Percentiles rank a stretch among this genome's conserved stretches.
Conservation (phyloP, 1,140 invertebrate species). For the Hylaeus volcanicus region DNA sequence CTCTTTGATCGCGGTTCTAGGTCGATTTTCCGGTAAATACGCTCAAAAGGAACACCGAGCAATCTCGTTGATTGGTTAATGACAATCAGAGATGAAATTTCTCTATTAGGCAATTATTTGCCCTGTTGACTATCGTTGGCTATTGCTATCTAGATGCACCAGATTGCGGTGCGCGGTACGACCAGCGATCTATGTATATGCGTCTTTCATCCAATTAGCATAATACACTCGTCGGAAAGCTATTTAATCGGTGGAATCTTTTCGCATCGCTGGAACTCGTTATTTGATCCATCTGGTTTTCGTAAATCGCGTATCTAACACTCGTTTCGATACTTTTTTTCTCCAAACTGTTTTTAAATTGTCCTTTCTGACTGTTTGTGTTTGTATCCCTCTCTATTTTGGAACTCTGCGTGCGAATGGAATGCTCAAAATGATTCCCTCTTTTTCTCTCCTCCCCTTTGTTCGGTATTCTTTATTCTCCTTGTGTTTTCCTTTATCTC, state of each 20-base stretch:
- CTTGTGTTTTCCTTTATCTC: conserved; percentile 4
- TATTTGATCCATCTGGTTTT: too few species aligned
- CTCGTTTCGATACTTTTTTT: not conserved
- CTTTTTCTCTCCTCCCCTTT: not conserved
- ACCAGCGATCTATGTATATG: not conserved
- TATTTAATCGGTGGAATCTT: too few species aligned
- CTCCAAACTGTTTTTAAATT: not conserved
- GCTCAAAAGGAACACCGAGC: conserved; percentile 21
- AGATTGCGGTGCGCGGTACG: conserved; percentile 34
- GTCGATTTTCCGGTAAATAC: conserved; percentile 46
- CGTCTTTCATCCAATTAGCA: not conserved
- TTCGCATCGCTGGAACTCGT: too few species aligned
- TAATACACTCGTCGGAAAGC: too few species aligned
- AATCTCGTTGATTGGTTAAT: conserved; percentile 46
- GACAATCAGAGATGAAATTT: conserved; percentile 42
- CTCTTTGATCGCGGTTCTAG: conserved; percentile 35
- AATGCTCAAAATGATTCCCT: not conserved
- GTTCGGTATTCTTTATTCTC: conserved; percentile 37
- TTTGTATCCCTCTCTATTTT: not conserved
- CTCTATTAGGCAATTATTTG: conserved; percentile 56
- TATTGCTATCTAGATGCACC: conserved; percentile 32
- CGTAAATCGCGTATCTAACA: not conserved
- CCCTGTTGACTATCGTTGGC: conserved; percentile 7
- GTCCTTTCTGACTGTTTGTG: not conserved
- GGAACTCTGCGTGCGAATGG: not conserved